Evolutionary conservation across 2,888 invertebrate species (phyloP), one percentile per base, ranked within the genome.

Genomic region (Shargacucullia verbasci): DNA sequence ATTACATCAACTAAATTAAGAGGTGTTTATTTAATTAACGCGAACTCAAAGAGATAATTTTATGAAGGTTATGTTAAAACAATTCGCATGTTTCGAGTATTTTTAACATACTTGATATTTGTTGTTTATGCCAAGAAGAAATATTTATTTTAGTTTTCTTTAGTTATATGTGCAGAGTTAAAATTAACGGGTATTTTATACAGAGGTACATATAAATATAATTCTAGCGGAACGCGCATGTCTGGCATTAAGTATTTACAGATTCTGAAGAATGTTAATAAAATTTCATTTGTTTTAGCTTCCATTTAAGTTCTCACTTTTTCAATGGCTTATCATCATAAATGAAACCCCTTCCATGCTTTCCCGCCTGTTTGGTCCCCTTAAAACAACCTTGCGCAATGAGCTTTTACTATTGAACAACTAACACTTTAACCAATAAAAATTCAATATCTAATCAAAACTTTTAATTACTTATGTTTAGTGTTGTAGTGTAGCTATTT

Each of bases 391-490:
- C 62, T 48, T 62, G 62, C 27, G 31, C 20, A 60, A 12, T 35
- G 10, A 12, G 40, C 35, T 44, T 12, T 4, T 3, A 20, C 20
- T 25, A 59, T 52, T 15, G 40, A 56, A 37, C 43, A 34, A 34
- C 38, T 33, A n/a, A n/a, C n/a, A 7, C 53, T 31, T 56, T 29
- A 9, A 11, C 33, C 40, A 41, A 40, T 49, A 49, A 49, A 65
- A 55, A 49, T 49, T 39, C 33, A 14, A 33, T 38, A 44, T 40
- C 39, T 49, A 52, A 49, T 53, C 29, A 39, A 59, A 69, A 70
- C 48, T 70, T 70, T 52, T 59, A 62, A 59, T 66, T 55, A 58
- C 39, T 69, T 34, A 52, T 66, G 61, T 69, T 54, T 34, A 35
- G 15, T 12, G 4, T 12, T 33, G 20, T 35, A 61, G 35, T 61